Base-by-base conservation (phyloP, 2,797 vertebrate genomes). In the Chlorospingus semifuscus region DNA sequence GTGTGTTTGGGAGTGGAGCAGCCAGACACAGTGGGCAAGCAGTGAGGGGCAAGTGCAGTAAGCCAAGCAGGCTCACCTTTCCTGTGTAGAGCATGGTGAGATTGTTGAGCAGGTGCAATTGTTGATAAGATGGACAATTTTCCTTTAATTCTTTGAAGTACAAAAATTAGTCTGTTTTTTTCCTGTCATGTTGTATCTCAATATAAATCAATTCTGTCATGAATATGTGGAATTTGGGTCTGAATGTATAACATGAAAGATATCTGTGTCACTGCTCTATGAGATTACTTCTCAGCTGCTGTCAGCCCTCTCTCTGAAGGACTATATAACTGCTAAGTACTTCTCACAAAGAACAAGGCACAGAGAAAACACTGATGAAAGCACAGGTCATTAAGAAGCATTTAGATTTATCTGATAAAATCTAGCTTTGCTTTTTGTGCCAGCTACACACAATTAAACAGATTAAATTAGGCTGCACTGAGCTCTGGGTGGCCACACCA, bases 371-470 rank as follows among this genome's bases (percentile, higher is more conserved):
- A 76, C 30, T 46, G 59, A 82, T 93, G 74, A 92, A 94, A 93
- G 32, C 37, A 75, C 30, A 80, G 32, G n/a, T 91, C 93, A 64
- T 95, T 95, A 90, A 74, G 78, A 80, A 90, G 18, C 64, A 46
- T 89, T 95, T 89, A 89, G 60, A 80, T 71, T 55, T 61, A 64
- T 66, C 78, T 91, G 75, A 89, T 80, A 93, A 87, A 92, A 87
- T 57, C n/a, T 66, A 87, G 18, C n/a, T 90, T 95, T 92, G 44
- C 37, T 90, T 92, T 93, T 64, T 44, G 37, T 83, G 36, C 50
- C 63, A 91, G 72, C 69, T 83, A 83, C 60, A 77, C 66, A 77
- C 52, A 95, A 89, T 94, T 93, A 90, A 93, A 85, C 79, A 83
- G 76, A 71, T 71, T 57, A 83, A 78, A 91, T 89, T 77, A 87